phyloP scores from a whole-genome alignment of 2,113 vertebrate species.

The Stegastes partitus region DNA sequence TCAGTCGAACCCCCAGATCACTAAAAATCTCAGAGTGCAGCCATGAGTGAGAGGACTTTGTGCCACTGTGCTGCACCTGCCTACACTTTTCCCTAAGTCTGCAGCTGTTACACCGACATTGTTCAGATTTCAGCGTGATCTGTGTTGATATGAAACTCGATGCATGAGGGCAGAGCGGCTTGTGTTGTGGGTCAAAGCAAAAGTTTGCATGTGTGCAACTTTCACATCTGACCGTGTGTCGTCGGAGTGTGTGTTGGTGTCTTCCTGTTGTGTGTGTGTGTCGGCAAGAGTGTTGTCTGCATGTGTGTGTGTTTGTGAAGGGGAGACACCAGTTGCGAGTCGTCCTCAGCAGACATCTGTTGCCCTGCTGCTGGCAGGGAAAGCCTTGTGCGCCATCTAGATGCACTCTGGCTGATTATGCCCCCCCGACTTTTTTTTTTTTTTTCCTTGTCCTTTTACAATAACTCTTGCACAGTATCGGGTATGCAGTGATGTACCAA shows the following conservation, averaged over 20 bases:
- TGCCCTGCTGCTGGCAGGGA: slow-evolving; percentile 87
- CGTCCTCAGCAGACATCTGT: slow-evolving; percentile 93
- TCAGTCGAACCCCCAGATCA: no score
- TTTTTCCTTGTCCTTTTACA: slow-evolving; percentile 37
- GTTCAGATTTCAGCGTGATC: neutral
- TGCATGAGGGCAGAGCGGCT: neutral
- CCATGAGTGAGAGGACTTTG: neutral
- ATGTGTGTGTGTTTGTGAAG: slow-evolving; percentile 87
- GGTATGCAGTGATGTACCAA: slow-evolving; percentile 6
- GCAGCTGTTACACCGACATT: slow-evolving; percentile 21
- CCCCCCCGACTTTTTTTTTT: neutral
- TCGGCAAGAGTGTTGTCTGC: no score
- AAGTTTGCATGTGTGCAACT: neutral
- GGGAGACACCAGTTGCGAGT: slow-evolving; percentile 67
- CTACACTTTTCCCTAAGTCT: neutral
- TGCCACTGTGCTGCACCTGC: neutral
- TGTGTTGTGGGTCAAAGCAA: neutral
- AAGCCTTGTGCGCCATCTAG: slow-evolving; percentile 84
- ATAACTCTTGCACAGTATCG: slow-evolving; percentile 45
- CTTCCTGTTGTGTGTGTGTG: slow-evolving; percentile 5
- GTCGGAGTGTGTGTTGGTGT: neutral
- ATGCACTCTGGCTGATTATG: slow-evolving; percentile 25
- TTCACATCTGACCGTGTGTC: slow-evolving; percentile 1
- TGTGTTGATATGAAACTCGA: slow-evolving; percentile 22
- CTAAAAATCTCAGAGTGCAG: no score